These are phyloP conservation scores for Tortrix viridana DNA, from an alignment of 2,888 invertebrate genomes.

Conservation along the genomic window DNA sequence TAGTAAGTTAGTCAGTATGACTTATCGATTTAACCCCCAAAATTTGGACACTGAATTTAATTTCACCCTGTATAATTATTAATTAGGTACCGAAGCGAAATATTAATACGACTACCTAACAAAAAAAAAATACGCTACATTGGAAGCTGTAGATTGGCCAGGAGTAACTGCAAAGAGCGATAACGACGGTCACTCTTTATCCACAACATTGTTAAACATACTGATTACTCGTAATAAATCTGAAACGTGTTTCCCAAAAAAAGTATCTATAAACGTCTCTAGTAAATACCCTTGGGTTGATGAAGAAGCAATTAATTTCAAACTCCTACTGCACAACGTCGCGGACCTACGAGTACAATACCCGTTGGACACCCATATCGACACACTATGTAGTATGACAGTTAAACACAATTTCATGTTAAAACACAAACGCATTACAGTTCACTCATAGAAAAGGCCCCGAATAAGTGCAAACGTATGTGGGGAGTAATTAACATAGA, in stretches of 20 bases:
- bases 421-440: no score
- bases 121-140: no score
- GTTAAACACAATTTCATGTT: no score
- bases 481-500: no score
- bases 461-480: no score
- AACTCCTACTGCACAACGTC: neutral
- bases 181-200: neutral
- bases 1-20: no score
- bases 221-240: constrained; percentile 1
- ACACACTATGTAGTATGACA: neutral
- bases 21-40: no score
- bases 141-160: constrained; percentile 9
- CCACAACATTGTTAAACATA: neutral
- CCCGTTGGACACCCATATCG: neutral
- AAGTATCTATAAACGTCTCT: neutral
- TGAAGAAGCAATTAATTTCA: neutral
- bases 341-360: neutral
- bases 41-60: no score
- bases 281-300: constrained; percentile 16
- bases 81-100: no score
- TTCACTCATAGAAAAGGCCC: no score
- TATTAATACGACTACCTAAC: no score
- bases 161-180: neutral
- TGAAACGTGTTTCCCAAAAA: constrained; percentile 5
- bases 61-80: no score